These are phyloP conservation scores for Oreotragus oreotragus DNA, from an alignment of 2,113 vertebrate genomes.

Conservation along the genomic window DNA sequence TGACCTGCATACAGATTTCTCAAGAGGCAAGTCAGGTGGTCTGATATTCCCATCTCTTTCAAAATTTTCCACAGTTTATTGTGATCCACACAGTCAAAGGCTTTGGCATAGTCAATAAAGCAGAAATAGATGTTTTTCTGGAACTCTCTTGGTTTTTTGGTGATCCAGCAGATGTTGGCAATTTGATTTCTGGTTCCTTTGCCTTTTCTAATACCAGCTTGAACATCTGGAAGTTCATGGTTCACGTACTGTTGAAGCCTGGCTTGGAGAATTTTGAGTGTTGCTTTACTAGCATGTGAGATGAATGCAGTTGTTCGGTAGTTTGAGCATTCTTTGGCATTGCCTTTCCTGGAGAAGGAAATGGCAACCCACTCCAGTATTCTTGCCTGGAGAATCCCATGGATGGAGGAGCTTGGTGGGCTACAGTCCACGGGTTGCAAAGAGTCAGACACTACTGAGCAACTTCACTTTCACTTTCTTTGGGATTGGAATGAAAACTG, in stretches of 20 bases:
- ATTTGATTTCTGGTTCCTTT: background rate
- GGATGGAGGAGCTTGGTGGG: too few relatives aligned
- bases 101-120: background rate
- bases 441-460: too few relatives aligned
- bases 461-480: background rate
- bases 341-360: background rate
- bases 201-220: background rate
- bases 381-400: too few relatives aligned
- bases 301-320: rapidly evolving
- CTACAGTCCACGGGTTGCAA: too few relatives aligned
- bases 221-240: background rate
- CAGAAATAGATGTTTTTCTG: background rate
- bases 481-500: background rate
- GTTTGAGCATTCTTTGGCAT: background rate
- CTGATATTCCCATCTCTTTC: rapidly evolving
- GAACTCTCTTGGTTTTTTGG: background rate
- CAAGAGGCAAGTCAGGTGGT: background rate
- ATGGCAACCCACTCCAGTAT: too few relatives aligned
- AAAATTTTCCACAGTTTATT: background rate
- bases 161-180: background rate
- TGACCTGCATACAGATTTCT: background rate
- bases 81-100: background rate
- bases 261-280: background rate
- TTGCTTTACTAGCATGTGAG: background rate
- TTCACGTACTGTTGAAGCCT: background rate